Base-by-base conservation (phyloP, 1,140 invertebrate genomes). In the Cydia pomonella region DNA sequence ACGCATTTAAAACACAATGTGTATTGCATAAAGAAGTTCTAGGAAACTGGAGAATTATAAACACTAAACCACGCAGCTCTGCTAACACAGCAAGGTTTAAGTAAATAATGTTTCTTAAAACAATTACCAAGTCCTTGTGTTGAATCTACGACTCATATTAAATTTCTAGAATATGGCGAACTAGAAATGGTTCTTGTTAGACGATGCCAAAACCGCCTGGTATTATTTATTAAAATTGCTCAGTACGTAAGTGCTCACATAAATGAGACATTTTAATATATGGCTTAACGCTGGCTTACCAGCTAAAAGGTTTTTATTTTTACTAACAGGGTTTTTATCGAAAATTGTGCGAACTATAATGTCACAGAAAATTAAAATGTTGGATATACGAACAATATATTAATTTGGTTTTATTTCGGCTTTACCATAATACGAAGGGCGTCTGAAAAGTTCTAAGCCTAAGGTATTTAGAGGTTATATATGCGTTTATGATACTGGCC, bases 201-300 rank as follows among this genome's bases (percentile, higher is more conserved):
- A n/a, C 29, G 64, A 38, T 69, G 64, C 64, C 64, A 69, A 69
- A 38, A 69, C 64, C 64, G 29, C 29, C 9, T 38, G 64, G 16
- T 69, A 21, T 69, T 69, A 69, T 69, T 69, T 69, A 69, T 69
- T 69, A 69, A 69, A 33, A 38, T 38, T 38, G 29, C 64, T 69
- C 64, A 29, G 64, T n/a, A 33, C 64, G 21, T 59, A 59, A 59
- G 53, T 59, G 53, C 53, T 59, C 9, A 21, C 1, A 23, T 23
- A 59, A 59, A 59, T 59, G n/a, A 18, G 21, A n/a, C n/a, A 23
- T 23, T 23, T 59, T 59, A 59, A 59, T 23, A 23, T 12, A 23
- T 59, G 53, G 21, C 53, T 59, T 21, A 59, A 12, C 21, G 21
- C 53, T 59, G 50, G 50, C 16, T 18, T 53, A 53, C 21, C 18